Evolutionary conservation across 2,797 vertebrate species (phyloP).

Genomic region (Naso thynnoides): DNA sequence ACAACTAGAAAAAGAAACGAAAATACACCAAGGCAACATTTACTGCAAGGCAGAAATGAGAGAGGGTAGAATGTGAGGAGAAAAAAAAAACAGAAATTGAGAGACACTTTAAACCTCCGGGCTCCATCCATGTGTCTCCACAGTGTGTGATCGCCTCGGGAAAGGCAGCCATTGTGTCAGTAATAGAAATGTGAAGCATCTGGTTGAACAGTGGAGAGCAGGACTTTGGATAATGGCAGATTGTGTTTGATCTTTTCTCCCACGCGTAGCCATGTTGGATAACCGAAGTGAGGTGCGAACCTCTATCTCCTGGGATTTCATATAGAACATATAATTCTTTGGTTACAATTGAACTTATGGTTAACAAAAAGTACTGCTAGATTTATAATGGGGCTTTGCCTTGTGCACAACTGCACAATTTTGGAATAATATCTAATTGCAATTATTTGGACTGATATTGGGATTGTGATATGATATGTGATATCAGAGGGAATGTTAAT

Average conservation of each 20-base stretch:
- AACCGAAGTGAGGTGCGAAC: neutral
- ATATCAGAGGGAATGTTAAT: too few relatives aligned
- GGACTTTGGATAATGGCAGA: neutral
- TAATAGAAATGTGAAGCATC: slow-evolving; percentile 37
- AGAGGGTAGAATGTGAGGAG: neutral
- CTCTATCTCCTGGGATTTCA: neutral
- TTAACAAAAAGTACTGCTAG: too few relatives aligned
- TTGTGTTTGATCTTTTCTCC: slow-evolving; percentile 5
- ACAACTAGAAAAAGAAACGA: neutral
- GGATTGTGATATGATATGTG: too few relatives aligned
- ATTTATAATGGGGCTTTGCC: too few relatives aligned
- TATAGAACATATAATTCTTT: too few relatives aligned
- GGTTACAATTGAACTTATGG: too few relatives aligned
- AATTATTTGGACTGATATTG: too few relatives aligned
- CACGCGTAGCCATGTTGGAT: neutral
- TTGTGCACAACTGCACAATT: too few relatives aligned
- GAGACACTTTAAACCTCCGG: neutral
- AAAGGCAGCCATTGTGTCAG: slow-evolving; percentile 13
- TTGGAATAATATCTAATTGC: too few relatives aligned
- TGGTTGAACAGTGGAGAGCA: slow-evolving; percentile 9
- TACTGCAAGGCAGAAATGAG: neutral
- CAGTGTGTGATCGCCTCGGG: slow-evolving; percentile 16
- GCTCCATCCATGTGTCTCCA: slow-evolving; percentile 1
- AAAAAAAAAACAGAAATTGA: neutral
- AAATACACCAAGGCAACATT: neutral